Evolutionary conservation across 2,797 vertebrate genomes (phyloP), one percentile per base, ranked within the genome.

Genomic region (Siniperca undulata): DNA sequence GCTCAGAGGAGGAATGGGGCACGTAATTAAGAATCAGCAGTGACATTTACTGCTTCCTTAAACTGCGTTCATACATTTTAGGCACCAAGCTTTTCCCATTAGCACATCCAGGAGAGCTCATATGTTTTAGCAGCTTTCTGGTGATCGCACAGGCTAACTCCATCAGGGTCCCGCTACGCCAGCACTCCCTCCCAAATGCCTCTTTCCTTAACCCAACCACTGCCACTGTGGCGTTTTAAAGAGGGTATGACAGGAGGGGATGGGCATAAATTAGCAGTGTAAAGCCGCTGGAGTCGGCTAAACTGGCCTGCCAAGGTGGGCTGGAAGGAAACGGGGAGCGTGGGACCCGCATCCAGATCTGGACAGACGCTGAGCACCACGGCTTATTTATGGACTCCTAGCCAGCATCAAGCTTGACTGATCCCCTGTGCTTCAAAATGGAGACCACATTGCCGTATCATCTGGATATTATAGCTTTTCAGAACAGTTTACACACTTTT

Each of bases 11-110:
- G 75, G 83, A 78, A 84, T 22, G 30, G 70, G 48, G 30, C 65
- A 77, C 58, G 77, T 91, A 77, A 93, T 93, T 89, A 91, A 86
- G 88, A 90, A 92, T 90, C 89, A 83, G 67, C 85, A 74, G 50
- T 91, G 91, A 94, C 93, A 94, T 95, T 95, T 94, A 95, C 83
- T 77, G 83, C 89, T 93, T 94, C 93, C 94, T 93, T 87, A 86
- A 78, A 27, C 77, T 0, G 58, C 52, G 56, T 80, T 89, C 82
- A 83, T 77, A 81, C 50, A 53, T 82, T 87, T 84, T 76, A 68
- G 30, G 85, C 70, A 40, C 69, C 4, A 10, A 79, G 80, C 74
- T 85, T 92, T 89, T 88, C 86, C 87, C 86, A 89, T 93, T 85
- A 87, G 88, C 79, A 86, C 83, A 72, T 74, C n/a, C 71, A 83